These are phyloP conservation scores for Megaptera novaeangliae DNA, from an alignment of 2,113 vertebrate species.

Conservation along the genomic window DNA sequence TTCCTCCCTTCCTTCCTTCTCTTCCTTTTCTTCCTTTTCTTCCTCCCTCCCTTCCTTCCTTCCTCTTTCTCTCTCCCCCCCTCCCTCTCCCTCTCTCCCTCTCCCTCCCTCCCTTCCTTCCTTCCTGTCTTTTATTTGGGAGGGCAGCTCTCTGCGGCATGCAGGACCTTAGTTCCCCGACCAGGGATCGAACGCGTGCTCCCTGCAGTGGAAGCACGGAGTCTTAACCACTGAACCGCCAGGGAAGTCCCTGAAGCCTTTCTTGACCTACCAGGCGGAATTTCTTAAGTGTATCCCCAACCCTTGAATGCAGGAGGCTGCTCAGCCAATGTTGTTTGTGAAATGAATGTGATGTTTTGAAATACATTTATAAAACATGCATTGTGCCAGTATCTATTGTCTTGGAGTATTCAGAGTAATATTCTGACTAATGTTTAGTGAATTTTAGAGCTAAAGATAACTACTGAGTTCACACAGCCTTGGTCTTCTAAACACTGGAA, in stretches of 20 bases:
- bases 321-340: neutral
- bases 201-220: neutral
- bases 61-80: too few relatives aligned
- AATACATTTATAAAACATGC: neutral
- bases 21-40: too few relatives aligned
- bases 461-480: neutral
- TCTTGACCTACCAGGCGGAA: neutral
- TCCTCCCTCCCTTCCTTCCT: too few relatives aligned
- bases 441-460: neutral
- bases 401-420: neutral
- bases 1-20: accelerated
- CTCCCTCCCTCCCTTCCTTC: neutral
- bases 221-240: neutral
- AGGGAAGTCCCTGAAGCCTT: neutral
- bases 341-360: constrained; percentile 11
- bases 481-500: neutral
- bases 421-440: neutral
- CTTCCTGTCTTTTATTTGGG: neutral
- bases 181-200: neutral
- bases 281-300: neutral
- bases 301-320: neutral
- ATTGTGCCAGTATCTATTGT: neutral
- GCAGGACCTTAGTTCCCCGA: neutral
- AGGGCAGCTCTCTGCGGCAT: neutral
- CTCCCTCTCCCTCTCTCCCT: too few relatives aligned